Evolutionary conservation across 2,888 invertebrate genomes (phyloP), one percentile per base, ranked within the genome.

Genomic region (Synergus laeviventris): DNA sequence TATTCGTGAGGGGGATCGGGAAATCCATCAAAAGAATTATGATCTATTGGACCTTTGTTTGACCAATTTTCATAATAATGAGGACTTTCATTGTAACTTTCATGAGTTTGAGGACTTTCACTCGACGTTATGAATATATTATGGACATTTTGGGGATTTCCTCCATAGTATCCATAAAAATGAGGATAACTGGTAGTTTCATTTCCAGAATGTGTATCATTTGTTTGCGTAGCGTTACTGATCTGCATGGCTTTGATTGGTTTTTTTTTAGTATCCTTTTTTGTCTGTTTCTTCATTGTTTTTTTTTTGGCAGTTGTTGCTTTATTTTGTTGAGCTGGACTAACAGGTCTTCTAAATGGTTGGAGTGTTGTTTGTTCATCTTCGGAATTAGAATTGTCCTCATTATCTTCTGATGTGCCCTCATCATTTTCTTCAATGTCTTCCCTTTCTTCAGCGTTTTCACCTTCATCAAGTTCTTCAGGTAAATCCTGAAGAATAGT

Each of bases 111-210:
- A 56, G 42, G 21, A 18, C 2, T 62, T 56, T 42, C 24, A n/a
- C 60, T 18, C 18, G 87, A 86, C 2, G 88, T 89, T 3, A 88
- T 78, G 3, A 83, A 83, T 1, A 89, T 12, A 31, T 88, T 78
- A 0, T 82, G 79, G 24, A 89, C 74, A 11, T 85, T 78, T 75
- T 89, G 90, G 0, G 89, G 85, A 81, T 82, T 78, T 38, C 90
- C 90, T 5, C 85, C 86, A 56, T 88, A 89, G 64, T 89, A 89
- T 7, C 87, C 88, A 42, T 78, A 39, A 66, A 81, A 78, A 0
- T 76, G 38, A 0, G 82, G 73, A 74, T 76, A 76, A 1, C 24
- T 73, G 1, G 81, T 82, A 21, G 75, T 79, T 74, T 38, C 73
- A 38, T 45, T 31, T 21, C n/a, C 24, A 16, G 70, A 60, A 60